Evolutionary conservation across 2,113 vertebrate genomes (phyloP).

Genomic region (Callocephalon fimbriatum): DNA sequence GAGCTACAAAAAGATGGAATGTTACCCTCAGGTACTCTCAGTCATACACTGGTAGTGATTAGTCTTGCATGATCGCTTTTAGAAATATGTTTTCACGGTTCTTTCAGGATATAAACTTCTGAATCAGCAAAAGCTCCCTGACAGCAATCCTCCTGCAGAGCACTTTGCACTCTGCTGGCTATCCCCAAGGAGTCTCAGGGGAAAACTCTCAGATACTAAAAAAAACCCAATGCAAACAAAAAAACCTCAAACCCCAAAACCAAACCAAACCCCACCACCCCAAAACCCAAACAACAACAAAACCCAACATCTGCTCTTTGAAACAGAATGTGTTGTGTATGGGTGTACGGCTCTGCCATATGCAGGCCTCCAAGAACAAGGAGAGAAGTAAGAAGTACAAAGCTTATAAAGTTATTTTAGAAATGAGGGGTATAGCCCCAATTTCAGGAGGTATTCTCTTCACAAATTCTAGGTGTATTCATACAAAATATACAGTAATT

Average conservation of each 20-base stretch:
- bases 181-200: background rate
- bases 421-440: background rate
- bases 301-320: background rate
- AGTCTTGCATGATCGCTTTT: background rate
- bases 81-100: background rate
- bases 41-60: background rate
- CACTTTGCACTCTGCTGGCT: background rate
- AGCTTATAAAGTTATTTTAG: background rate
- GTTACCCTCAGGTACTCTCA: background rate
- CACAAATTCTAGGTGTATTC: background rate
- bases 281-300: background rate
- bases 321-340: background rate
- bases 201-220: background rate
- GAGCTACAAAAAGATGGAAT: background rate
- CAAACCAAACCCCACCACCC: background rate
- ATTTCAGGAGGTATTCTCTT: background rate
- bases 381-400: background rate
- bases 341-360: background rate
- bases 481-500: background rate
- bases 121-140: background rate
- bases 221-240: background rate
- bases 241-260: background rate
- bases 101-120: background rate
- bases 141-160: background rate
- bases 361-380: background rate